Conservation (phyloP, 1,140 invertebrate species). For the Lepidurus packardi region DNA sequence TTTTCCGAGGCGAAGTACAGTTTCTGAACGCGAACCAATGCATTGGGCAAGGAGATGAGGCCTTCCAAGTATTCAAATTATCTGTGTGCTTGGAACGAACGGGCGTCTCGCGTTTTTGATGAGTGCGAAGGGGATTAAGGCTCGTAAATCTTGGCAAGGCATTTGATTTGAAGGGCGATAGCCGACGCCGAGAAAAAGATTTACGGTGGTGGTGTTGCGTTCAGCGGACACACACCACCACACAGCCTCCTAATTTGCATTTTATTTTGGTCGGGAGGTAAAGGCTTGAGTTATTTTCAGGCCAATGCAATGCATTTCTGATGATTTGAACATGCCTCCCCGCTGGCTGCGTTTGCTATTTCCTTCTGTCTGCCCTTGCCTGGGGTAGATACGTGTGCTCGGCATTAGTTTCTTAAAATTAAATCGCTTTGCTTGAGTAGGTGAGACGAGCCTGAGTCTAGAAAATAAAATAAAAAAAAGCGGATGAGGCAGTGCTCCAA, state of each 20-base stretch:
- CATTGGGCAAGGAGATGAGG: background rate
- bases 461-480: background rate
- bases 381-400: background rate
- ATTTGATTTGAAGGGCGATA: conserved; percentile 19
- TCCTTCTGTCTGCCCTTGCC: background rate
- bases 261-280: conserved; percentile 10
- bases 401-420: conserved; percentile 9
- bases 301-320: conserved; percentile 13
- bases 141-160: background rate
- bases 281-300: conserved; percentile 22
- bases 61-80: conserved; percentile 1
- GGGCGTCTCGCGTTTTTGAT: background rate
- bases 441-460: background rate
- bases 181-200: background rate
- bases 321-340: background rate
- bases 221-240: background rate
- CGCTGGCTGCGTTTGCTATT: background rate
- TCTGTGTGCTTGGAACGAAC: background rate
- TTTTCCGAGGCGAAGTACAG: background rate
- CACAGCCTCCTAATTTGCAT: conserved; percentile 9
- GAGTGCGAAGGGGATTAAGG: conserved; percentile 1
- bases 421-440: background rate
- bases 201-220: conserved; percentile 13
- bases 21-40: background rate
- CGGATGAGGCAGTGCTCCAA: background rate